Base-by-base conservation (phyloP, 2,888 invertebrate species). In the Oasisia sp. region DNA sequence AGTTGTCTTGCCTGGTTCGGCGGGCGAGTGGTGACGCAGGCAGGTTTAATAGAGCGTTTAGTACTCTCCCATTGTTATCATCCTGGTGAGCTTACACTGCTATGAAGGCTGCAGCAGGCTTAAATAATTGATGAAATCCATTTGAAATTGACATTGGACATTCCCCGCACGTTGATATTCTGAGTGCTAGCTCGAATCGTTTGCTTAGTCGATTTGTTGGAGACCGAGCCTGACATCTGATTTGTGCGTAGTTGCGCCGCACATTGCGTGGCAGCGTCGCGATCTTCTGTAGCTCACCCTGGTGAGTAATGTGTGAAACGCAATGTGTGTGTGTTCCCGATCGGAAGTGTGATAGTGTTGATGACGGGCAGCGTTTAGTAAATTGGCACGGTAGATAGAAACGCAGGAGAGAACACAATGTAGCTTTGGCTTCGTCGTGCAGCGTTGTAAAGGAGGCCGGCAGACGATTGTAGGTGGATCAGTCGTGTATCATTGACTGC, bases 51-150 rank as follows among this genome's bases (percentile, higher is more conserved):
- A 74, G 74, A 74, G 74, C 74, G 27, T 74, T 74, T 74, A 74
- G 27, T 74, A 27, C 74, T 74, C 27, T 74, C 27, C 74, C 74
- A 74, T 74, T 74, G 74, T 74, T 74, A 74, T 74, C 19, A 74
- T 74, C 74, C 19, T 19, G 74, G 27, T 74, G 19, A 19, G 74
- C 74, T 74, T 74, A 27, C 27, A 74, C 74, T 74, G 74, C 74
- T 74, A 7, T 74, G 74, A 74, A 27, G 74, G 74, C 74, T 74
- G 74, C 74, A 74, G 74, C 27, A 19, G 19, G 74, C 74, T 74
- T 74, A 74, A 74, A 74, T 74, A 74, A 74, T 74, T 74, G 74
- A 74, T 74, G 74, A 74, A 74, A 74, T 74, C 74, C 74, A 74
- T 74, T 74, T 74, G 74, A 74, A 74, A 74, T 74, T 74, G 74